Evolutionary conservation across 2,797 vertebrate species (phyloP), one percentile per base, ranked within the genome.

Genomic region (Rhynchonycteris naso): DNA sequence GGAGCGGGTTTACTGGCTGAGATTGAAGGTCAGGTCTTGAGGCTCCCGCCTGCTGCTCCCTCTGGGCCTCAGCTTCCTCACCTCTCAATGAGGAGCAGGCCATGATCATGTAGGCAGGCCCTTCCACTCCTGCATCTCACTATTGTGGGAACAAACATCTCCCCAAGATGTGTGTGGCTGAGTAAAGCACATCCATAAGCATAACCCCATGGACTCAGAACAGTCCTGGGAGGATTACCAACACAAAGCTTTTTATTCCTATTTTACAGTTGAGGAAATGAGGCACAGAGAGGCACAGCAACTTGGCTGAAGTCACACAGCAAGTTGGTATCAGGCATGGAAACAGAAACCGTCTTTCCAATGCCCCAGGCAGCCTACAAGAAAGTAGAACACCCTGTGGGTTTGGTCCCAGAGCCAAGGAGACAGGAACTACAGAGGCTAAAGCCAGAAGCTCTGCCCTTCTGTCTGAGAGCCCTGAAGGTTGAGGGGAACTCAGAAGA

Each of bases 281-380:
- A 78, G n/a, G 47, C 72, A 69, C 85, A 96, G 96, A 96, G 71
- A 78, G 90, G 54, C 28, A 16, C 15, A 78, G 76, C 30, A 91
- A 56, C 24, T 91, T 95, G 28, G 43, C 89, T 59, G 35, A 78
- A 87, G 63, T 85, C 90, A 88, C 96, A 95, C 86, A 97, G 96
- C 82, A 80, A 63, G 38, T 82, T 87, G 47, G 68, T 68, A 88
- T 76, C 71, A 61, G 50, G 21, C 50, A 18, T 58, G 61, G 68
- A 88, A 84, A 84, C 33, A 89, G 66, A 87, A 91, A 82, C 47
- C 38, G 4, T 69, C 30, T 74, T 90, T 38, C 38, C 43, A 47
- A 3, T 80, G 63, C 33, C 58, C n/a, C 63, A 28, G 66, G 61
- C 61, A 81, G 68, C 35, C 81, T 82, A 5, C 26, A 58, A 59